Evolutionary conservation across 2,113 vertebrate genomes (phyloP), one percentile per base, ranked within the genome.

Genomic region (Chaenocephalus aceratus): DNA sequence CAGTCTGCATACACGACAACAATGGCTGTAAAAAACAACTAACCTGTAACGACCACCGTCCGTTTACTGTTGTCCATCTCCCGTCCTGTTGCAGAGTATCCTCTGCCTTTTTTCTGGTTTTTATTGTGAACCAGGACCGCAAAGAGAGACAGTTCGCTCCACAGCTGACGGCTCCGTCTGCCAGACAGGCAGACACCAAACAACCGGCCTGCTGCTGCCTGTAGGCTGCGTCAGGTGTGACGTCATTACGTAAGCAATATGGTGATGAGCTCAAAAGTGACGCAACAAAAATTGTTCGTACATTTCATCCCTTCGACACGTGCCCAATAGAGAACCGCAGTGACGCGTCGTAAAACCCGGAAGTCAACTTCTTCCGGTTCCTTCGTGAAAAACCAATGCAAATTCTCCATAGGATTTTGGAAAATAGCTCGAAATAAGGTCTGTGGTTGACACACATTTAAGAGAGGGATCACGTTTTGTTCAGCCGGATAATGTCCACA

Each of bases 11-110:
- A 72, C 26, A 61, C 63, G 2, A 75, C 45, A 64, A 63, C 34
- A 73, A 66, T 3, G 1, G 15, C 34, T 5, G 4, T 10, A 52
- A 44, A 64, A 13, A 3, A 16, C 12, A 4, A 79, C 93, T 14
- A 49, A 94, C 93, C 93, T 93, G 94, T 95, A 10, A 95, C 94
- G 49, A 95, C 87, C 86, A 95, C 94, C 13, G 87, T 91, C 62
- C 88, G 87, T 79, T 93, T 93, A 16, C 84, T 88, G 84, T 94
- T 93, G 23, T 94, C 92, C 94, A 94, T 95, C 56, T 87, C 90
- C 80, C 56, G 72, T 69, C 52, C 57, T 48, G 60, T 56, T 44
- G 12, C 46, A 26, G 69, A 58, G 5, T 44, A 44, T 65, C 45
- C 57, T 53, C 9, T 5, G 53, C 15, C 65, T 41, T 15, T 15